Conservation (phyloP, 2,113 vertebrate species). For the Taurulus bubalis region DNA sequence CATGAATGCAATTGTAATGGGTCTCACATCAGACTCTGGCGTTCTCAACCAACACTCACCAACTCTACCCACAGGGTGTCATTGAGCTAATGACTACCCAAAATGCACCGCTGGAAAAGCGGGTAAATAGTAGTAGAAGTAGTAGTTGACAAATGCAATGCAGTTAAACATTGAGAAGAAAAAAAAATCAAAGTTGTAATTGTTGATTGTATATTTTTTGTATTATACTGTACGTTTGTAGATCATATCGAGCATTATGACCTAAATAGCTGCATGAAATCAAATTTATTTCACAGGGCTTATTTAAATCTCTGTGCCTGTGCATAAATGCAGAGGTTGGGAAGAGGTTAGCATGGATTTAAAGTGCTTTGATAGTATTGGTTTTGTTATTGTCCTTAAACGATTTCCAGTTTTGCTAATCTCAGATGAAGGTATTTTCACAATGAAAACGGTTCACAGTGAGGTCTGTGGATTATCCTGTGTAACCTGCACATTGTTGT, state of each 20-base stretch:
- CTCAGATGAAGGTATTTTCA: slow-evolving; percentile 9
- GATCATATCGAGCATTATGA: slow-evolving; percentile 19
- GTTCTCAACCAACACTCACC: slow-evolving; percentile 14
- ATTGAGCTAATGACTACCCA: slow-evolving; percentile 64
- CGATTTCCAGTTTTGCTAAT: background rate
- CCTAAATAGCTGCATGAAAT: slow-evolving; percentile 38
- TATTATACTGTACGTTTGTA: background rate
- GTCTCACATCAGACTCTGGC: slow-evolving; percentile 29
- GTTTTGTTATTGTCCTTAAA: slow-evolving; percentile 18
- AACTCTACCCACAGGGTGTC: slow-evolving; percentile 35
- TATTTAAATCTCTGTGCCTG: slow-evolving; percentile 55
- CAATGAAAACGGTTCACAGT: slow-evolving; percentile 8
- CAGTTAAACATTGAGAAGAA: background rate
- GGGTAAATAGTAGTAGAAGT: background rate
- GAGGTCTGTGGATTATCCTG: background rate
- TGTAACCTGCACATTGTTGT: background rate
- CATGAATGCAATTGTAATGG: slow-evolving; percentile 45
- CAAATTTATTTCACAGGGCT: slow-evolving; percentile 34
- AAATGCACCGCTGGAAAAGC: slow-evolving; percentile 20
- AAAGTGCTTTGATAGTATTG: slow-evolving; percentile 16
- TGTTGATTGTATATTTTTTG: slow-evolving; percentile 3
- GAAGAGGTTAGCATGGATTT: slow-evolving; percentile 45
- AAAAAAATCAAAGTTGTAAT: background rate
- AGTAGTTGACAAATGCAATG: background rate
- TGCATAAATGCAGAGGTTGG: slow-evolving; percentile 28